Conservation (phyloP, 2,797 vertebrate species). For the Enteromius mattozi region DNA sequence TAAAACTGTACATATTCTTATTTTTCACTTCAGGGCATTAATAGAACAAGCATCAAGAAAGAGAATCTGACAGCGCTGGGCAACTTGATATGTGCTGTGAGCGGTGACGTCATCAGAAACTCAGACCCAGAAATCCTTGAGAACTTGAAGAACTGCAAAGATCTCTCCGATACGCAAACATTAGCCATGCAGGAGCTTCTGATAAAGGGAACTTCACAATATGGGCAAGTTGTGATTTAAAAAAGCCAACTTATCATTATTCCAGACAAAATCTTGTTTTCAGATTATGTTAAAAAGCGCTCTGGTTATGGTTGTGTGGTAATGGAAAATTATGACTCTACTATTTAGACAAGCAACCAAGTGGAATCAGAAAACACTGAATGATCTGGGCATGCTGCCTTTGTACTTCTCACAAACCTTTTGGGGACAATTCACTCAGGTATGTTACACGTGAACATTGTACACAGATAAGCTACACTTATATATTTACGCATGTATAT, state of each 20-base stretch:
- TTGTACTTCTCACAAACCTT: neutral
- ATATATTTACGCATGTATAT: too few relatives aligned
- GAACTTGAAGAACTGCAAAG: constrained; percentile 52
- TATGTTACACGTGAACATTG: neutral
- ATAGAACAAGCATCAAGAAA: constrained; percentile 12
- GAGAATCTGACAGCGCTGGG: constrained; percentile 42
- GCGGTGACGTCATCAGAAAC: constrained; percentile 24
- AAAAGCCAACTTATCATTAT: neutral
- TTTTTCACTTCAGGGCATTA: constrained; percentile 45
- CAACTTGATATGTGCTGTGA: constrained; percentile 43
- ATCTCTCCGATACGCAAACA: constrained; percentile 24
- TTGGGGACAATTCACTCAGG: neutral
- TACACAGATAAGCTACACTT: neutral
- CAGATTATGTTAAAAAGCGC: neutral
- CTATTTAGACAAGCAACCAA: neutral
- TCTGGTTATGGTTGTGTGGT: neutral
- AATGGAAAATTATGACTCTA: neutral
- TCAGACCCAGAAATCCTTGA: constrained; percentile 52
- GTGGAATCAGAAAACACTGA: constrained; percentile 39
- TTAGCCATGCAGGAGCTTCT: constrained; percentile 24
- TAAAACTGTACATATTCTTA: neutral
- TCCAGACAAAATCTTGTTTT: neutral
- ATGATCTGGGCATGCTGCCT: constrained; percentile 38
- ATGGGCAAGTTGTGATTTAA: constrained; percentile 45
- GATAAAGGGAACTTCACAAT: constrained; percentile 27